Evolutionary conservation across 2,888 invertebrate species (phyloP).

Genomic region (Sussaba pulchella): DNA sequence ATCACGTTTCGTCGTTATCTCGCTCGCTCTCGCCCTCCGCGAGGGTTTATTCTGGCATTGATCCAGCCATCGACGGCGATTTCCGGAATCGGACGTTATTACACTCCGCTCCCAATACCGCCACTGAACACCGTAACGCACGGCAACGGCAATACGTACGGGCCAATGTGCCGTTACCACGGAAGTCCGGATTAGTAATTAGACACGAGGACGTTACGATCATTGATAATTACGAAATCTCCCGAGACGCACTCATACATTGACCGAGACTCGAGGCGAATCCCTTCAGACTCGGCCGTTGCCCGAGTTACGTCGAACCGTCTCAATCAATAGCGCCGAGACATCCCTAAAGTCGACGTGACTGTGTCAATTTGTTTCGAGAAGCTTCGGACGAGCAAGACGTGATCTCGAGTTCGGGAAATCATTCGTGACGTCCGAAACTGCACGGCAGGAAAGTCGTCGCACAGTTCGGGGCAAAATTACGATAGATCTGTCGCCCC

Average conservation of each 20-base stretch:
- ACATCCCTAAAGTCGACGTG: background rate
- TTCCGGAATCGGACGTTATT: conserved; percentile 48
- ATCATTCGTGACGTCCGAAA: too few relatives aligned
- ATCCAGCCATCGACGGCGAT: conserved; percentile 58
- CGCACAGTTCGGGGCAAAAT: too few relatives aligned
- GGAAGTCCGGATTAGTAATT: conserved; percentile 59
- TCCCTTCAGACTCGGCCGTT: conserved; percentile 16
- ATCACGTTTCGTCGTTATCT: background rate
- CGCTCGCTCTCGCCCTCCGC: background rate
- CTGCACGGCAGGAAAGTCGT: too few relatives aligned
- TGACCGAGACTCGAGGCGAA: too few relatives aligned
- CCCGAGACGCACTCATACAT: conserved; percentile 42
- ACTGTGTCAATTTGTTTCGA: background rate
- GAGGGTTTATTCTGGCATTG: conserved; percentile 41
- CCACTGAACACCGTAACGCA: conserved; percentile 42
- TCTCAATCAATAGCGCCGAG: conserved; percentile 2
- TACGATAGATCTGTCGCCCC: too few relatives aligned
- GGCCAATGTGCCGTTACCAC: conserved; percentile 17
- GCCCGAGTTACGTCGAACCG: background rate
- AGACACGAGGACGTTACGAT: conserved; percentile 44
- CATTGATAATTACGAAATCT: conserved; percentile 60
- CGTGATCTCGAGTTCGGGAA: too few relatives aligned
- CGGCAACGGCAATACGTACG: conserved; percentile 25
- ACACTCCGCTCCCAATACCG: conserved; percentile 42
- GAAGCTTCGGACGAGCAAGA: background rate